These are phyloP conservation scores for Cinclus mexicanus DNA, from an alignment of 2,113 vertebrate genomes.

Conservation along the genomic window DNA sequence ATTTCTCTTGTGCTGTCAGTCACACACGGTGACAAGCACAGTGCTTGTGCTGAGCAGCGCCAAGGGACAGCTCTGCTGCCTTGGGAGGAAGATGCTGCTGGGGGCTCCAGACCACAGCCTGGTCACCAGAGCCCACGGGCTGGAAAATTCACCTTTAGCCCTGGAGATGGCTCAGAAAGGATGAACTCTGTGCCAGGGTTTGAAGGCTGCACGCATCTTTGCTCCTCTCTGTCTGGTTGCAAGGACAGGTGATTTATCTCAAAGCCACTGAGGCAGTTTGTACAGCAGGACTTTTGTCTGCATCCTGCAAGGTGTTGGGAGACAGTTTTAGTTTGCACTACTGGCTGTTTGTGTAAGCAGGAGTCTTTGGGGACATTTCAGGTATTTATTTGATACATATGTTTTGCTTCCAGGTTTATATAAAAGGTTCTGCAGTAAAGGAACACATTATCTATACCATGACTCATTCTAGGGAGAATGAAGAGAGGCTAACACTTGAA, in stretches of 20 bases:
- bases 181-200: neutral
- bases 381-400: neutral
- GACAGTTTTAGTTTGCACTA: neutral
- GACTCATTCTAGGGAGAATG: constrained; percentile 26
- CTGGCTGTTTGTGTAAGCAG: neutral
- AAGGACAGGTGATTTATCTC: neutral
- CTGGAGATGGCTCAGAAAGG: neutral
- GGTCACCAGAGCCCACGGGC: neutral
- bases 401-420: constrained; percentile 31
- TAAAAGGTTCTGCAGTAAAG: constrained; percentile 22
- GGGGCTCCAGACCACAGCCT: neutral
- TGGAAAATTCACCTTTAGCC: neutral
- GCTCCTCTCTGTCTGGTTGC: neutral
- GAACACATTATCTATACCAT: neutral
- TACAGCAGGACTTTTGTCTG: neutral
- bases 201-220: neutral
- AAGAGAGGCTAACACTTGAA: constrained; percentile 33
- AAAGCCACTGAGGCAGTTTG: neutral
- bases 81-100: neutral
- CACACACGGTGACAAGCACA: neutral
- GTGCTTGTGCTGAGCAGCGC: neutral
- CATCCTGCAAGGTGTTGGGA: neutral
- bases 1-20: neutral
- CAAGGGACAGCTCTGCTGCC: neutral
- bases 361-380: neutral